These are phyloP conservation scores for Corythaixoides concolor DNA, from an alignment of 2,113 vertebrate species.

Conservation along the genomic window DNA sequence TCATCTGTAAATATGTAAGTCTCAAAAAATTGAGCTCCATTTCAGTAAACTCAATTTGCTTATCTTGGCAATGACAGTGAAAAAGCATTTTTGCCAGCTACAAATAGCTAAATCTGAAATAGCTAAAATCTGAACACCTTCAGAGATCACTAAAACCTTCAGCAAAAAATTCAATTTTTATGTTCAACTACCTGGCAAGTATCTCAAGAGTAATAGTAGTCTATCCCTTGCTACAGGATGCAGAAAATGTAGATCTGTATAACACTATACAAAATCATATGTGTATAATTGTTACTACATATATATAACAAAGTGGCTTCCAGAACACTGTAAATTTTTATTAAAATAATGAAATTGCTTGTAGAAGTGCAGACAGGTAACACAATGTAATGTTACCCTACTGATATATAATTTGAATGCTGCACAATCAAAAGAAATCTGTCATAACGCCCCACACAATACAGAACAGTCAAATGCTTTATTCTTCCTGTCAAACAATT, in stretches of 20 bases:
- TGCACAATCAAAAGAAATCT: not conserved
- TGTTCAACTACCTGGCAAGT: not conserved
- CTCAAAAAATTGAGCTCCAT: not conserved
- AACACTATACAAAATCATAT: not conserved
- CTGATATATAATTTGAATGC: constrained; percentile 15
- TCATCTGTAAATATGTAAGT: not conserved
- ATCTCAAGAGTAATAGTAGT: not conserved
- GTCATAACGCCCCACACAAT: constrained; percentile 13
- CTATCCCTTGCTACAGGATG: not conserved
- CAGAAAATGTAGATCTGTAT: not conserved
- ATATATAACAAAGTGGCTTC: not conserved
- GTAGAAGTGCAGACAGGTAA: not conserved
- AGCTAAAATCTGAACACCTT: not conserved
- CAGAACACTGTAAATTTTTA: not conserved
- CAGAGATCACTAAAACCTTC: not conserved
- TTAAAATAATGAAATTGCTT: not conserved
- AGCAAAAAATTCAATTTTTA: not conserved
- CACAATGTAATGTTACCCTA: not conserved
- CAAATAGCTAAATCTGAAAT: not conserved
- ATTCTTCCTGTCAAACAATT: constrained; percentile 30
- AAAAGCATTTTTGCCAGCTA: not conserved
- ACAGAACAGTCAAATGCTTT: not conserved
- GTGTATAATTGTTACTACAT: not conserved
- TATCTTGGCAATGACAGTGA: not conserved
- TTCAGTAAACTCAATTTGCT: not conserved